Evolutionary conservation across 2,113 vertebrate genomes (phyloP).

Genomic region (Tetraodon nigroviridis): DNA sequence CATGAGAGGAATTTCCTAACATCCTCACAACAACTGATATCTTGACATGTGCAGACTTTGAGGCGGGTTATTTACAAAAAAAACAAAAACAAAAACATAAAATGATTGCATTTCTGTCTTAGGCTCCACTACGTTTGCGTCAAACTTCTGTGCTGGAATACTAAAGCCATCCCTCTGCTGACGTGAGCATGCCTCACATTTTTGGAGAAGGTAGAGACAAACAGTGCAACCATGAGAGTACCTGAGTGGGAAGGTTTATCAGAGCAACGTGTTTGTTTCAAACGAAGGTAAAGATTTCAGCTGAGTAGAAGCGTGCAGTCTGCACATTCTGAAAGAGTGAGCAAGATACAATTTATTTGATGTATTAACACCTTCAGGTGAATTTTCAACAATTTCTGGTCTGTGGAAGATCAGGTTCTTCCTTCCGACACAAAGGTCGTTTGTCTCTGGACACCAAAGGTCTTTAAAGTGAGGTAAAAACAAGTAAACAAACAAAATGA

Average conservation of each 20-base stretch:
- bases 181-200: background rate
- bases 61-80: no score
- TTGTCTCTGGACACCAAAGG: conserved; percentile 24
- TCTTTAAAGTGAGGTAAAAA: conserved; percentile 38
- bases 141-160: background rate
- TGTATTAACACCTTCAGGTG: background rate
- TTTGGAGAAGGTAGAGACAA: background rate
- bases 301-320: no score
- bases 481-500: conserved; percentile 56
- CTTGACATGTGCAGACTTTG: no score
- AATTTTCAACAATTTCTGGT: conserved; percentile 1
- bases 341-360: background rate
- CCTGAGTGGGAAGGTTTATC: background rate
- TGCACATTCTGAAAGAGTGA: background rate
- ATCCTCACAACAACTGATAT: no score
- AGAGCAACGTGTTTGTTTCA: no score
- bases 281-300: no score
- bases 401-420: conserved; percentile 8
- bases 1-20: no score
- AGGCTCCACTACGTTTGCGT: background rate
- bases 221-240: background rate
- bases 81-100: no score
- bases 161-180: background rate
- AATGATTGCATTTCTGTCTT: background rate
- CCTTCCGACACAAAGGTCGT: background rate